A percentile compares a stretch with the other conserved stretches of the same genome.
These are phyloP conservation scores for Lepilemur ruficaudatus DNA, from an alignment of 2,797 vertebrate species.

Conservation along the genomic window DNA sequence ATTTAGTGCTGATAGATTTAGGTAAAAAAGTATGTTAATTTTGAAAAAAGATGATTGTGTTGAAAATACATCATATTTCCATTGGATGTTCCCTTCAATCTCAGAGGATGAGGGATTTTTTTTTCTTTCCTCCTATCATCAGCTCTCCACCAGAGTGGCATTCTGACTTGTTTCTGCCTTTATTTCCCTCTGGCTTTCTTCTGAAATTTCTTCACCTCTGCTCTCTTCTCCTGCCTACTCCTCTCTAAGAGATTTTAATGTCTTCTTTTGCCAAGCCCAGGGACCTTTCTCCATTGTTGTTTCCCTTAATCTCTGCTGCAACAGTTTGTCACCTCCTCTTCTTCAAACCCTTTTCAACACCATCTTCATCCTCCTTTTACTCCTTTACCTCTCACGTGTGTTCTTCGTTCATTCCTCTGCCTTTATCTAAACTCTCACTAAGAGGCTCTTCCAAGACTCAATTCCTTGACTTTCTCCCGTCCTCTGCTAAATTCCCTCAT, in stretches of 20 bases:
- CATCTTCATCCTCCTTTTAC: not conserved
- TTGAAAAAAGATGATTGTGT: not conserved
- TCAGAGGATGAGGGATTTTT: rapidly evolving
- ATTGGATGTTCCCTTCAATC: not conserved
- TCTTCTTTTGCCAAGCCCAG: not conserved
- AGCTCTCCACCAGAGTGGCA: not conserved
- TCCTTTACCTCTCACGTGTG: not conserved
- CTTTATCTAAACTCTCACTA: not conserved
- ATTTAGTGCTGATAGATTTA: slow-evolving; percentile 28
- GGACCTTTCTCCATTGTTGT: not conserved
- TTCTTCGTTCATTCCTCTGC: not conserved
- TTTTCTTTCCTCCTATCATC: not conserved
- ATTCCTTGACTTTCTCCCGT: not conserved
- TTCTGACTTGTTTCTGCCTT: not conserved
- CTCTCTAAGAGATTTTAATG: not conserved
- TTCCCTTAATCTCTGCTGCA: not conserved
- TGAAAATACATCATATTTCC: not conserved
- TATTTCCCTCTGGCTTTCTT: not conserved
- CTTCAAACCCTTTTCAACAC: not conserved
- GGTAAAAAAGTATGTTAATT: slow-evolving; percentile 14
- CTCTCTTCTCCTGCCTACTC: not conserved
- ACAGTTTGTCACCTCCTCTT: not conserved
- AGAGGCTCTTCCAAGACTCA: not conserved
- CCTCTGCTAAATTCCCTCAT: not conserved
- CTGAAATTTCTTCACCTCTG: not conserved